These are phyloP conservation scores for Euthynnus affinis DNA, from an alignment of 2,797 vertebrate species.

Conservation along the genomic window DNA sequence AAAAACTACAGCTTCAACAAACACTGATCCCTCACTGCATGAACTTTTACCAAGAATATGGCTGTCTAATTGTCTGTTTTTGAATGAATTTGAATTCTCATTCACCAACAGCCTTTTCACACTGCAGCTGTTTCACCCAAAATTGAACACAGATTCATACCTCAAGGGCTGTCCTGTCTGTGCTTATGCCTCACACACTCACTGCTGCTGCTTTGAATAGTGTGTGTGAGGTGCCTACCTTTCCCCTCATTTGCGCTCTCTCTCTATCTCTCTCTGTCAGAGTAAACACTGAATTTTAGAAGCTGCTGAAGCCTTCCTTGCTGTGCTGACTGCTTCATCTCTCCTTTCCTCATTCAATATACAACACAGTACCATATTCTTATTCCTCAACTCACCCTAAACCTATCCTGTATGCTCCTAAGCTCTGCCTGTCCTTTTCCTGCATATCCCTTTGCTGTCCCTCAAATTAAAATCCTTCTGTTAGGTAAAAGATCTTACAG, in stretches of 20 bases:
- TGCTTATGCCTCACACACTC: neutral
- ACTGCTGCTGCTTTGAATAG: constrained; percentile 44
- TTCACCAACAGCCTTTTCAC: constrained; percentile 13
- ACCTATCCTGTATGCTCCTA: neutral
- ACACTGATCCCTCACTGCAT: neutral
- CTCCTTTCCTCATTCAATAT: neutral
- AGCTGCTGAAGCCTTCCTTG: constrained; percentile 41
- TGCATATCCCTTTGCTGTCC: neutral
- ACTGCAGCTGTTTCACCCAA: constrained; percentile 15
- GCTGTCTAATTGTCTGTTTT: neutral
- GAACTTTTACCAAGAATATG: neutral
- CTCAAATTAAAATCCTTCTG: neutral
- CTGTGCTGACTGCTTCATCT: neutral
- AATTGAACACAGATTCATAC: constrained; percentile 27
- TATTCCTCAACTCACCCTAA: neutral
- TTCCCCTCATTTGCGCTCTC: constrained; percentile 1
- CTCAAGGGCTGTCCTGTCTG: constrained; percentile 23
- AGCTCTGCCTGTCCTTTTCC: neutral
- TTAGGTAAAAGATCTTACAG: neutral
- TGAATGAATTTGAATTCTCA: neutral
- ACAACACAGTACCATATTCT: neutral
- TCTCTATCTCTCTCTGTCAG: neutral
- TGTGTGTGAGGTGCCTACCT: neutral
- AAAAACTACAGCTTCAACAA: neutral
- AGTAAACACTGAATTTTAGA: constrained; percentile 39